Evolutionary conservation across 1,140 invertebrate genomes (phyloP), one percentile per base, ranked within the genome.

Genomic region (Limonius californicus): DNA sequence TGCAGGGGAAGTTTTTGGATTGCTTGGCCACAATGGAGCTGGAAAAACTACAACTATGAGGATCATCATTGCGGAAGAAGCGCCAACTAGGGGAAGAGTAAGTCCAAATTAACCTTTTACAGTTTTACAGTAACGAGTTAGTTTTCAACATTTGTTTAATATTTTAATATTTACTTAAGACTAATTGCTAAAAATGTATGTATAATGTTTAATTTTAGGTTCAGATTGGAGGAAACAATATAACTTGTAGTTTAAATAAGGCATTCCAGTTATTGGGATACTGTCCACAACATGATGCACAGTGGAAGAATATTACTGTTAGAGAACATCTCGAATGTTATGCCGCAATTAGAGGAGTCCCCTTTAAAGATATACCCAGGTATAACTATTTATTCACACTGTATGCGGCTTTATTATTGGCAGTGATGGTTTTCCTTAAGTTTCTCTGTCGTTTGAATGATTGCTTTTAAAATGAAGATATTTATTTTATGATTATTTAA

Each of bases 41-140:
- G 92, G 92, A 0, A 95, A 95, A 80, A 93, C 91, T 1, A 93
- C 91, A 4, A 88, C 89, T 0, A 87, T 95, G 83, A 91, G 87
- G 73, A 91, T 94, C 61, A 88, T 95, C 43, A 92, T 87, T 18
- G 89, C 89, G 0, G 91, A 94, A 72, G 87, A 90, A 73, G 79
- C 81, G 3, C 84, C 89, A 1, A 89, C 88, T 2, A 81, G 82
- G 62, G 92, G 92, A 47, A 81, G 83, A 64, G 87, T 89, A 69
- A 77, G 75, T 67, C 32, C 1, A 39, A 12, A 39, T 39, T 39
- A 39, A 12, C 8, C n/a, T n/a, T n/a, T n/a, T n/a, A n/a, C n/a
- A n/a, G n/a, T n/a, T n/a, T n/a, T n/a, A n/a, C n/a, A n/a, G n/a
- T n/a, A n/a, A n/a, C n/a, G n/a, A n/a, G n/a, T n/a, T n/a, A n/a